These are phyloP conservation scores for Acanthurus tractus DNA, from an alignment of 2,797 vertebrate species.

Conservation along the genomic window DNA sequence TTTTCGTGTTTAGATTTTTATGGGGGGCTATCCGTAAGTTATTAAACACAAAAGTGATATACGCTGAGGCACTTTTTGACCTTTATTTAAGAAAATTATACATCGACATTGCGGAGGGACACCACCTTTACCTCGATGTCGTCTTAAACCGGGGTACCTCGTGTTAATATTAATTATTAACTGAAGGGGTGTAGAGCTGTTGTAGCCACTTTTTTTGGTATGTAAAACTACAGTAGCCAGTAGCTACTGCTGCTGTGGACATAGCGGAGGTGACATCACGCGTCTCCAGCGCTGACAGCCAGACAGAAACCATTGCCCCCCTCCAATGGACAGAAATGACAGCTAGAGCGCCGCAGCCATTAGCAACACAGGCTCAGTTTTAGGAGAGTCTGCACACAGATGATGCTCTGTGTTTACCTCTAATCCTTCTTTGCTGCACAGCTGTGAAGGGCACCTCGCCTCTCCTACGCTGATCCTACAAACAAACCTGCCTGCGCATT, in stretches of 20 bases:
- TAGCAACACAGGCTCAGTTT: slow-evolving; percentile 11
- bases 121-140: background rate
- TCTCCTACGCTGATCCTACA: background rate
- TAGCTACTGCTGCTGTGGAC: background rate
- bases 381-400: background rate
- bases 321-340: slow-evolving; percentile 42
- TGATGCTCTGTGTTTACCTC: slow-evolving; percentile 27
- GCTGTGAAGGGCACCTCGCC: slow-evolving; percentile 40
- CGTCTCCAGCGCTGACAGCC: slow-evolving; percentile 47
- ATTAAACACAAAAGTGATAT: background rate
- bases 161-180: background rate
- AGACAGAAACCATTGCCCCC: background rate
- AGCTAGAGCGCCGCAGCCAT: slow-evolving; percentile 49
- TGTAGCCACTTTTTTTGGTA: background rate
- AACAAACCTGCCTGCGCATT: slow-evolving; percentile 4
- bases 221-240: slow-evolving; percentile 23
- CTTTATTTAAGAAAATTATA: background rate
- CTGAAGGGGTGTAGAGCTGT: background rate
- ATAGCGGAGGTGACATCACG: slow-evolving; percentile 81
- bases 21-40: too few relatives aligned
- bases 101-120: background rate
- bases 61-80: background rate
- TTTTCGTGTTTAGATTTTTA: background rate
- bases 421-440: slow-evolving; percentile 48
- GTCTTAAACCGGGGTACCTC: background rate